Evolutionary conservation across 2,113 vertebrate genomes (phyloP).

Genomic region (Dipodomys stephensi): DNA sequence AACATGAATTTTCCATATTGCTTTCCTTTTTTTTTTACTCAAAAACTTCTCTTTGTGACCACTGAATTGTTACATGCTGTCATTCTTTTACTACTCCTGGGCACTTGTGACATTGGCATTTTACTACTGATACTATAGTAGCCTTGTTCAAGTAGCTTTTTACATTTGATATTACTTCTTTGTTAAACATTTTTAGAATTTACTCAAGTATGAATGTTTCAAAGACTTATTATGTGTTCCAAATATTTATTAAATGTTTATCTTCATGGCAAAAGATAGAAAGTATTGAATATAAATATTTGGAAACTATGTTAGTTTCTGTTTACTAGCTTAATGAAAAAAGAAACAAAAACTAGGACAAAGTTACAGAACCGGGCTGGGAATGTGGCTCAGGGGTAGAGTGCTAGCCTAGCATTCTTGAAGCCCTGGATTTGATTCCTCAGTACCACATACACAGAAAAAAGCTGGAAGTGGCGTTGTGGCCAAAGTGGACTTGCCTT

Average conservation of each 20-base stretch:
- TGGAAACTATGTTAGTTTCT: neutral
- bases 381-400: too few species aligned
- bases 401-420: too few species aligned
- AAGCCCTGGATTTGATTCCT: too few species aligned
- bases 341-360: too few species aligned
- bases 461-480: too few species aligned
- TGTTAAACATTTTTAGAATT: conserved; percentile 21
- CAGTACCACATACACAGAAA: too few species aligned
- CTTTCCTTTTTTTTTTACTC: neutral
- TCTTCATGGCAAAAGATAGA: conserved; percentile 25
- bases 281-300: neutral
- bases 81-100: neutral
- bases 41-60: neutral
- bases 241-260: neutral
- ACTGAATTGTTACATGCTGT: neutral
- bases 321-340: too few species aligned
- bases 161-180: conserved; percentile 23
- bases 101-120: neutral
- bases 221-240: neutral
- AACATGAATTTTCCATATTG: neutral
- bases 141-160: conserved; percentile 21
- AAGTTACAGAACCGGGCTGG: too few species aligned
- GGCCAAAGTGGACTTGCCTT: too few species aligned
- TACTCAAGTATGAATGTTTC: neutral
- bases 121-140: neutral